Conservation (phyloP, 2,113 vertebrate species). For the Ardeotis arabs region DNA sequence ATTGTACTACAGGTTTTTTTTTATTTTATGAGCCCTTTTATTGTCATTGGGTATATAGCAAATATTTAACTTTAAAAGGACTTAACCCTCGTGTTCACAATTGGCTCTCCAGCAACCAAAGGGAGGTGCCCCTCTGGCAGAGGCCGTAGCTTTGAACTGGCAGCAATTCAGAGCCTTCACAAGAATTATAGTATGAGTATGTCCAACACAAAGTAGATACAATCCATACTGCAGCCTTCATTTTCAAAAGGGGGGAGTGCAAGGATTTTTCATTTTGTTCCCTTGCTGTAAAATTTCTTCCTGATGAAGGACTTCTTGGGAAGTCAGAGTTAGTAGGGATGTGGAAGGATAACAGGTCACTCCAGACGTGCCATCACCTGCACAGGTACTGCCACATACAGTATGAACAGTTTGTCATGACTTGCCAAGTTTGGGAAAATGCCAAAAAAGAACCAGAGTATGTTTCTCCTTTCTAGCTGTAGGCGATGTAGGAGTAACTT, state of each 20-base stretch:
- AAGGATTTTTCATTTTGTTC: neutral
- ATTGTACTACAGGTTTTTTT: neutral
- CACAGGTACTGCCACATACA: neutral
- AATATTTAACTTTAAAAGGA: neutral
- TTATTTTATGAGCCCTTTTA: neutral
- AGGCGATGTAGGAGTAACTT: neutral
- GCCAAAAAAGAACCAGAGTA: neutral
- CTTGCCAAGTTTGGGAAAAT: neutral
- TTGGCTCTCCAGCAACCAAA: neutral
- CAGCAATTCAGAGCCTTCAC: neutral
- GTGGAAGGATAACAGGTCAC: neutral
- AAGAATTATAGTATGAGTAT: neutral
- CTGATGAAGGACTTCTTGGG: neutral
- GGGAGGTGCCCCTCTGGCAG: neutral
- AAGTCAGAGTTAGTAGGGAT: neutral
- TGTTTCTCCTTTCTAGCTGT: neutral
- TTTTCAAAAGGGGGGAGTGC: neutral
- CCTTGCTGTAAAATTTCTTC: neutral
- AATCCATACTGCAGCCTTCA: neutral
- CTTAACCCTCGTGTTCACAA: accelerated
- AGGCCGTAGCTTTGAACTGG: neutral
- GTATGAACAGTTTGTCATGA: accelerated
- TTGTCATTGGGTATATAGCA: neutral
- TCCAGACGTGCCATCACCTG: neutral
- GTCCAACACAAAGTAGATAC: neutral